These are phyloP conservation scores for Athalia rosae DNA, from an alignment of 2,888 invertebrate genomes.

Conservation along the genomic window DNA sequence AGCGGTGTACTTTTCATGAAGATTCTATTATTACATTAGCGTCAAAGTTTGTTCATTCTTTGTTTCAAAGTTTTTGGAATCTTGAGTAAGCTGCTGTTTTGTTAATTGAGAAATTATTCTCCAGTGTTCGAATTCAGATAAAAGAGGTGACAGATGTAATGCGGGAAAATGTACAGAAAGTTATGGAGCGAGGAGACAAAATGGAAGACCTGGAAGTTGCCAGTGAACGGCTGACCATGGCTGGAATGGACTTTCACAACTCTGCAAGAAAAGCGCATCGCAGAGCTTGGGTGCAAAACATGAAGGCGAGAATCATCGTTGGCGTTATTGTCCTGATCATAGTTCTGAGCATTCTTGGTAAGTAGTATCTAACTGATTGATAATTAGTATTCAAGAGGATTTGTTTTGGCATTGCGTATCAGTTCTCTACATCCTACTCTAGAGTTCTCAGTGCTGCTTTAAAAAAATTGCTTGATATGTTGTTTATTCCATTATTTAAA, in stretches of 20 bases:
- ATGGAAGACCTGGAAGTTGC: slow-evolving; percentile 70
- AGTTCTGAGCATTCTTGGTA: slow-evolving; percentile 68
- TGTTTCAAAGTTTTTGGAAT: no score
- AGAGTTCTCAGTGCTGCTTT: no score
- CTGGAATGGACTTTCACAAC: slow-evolving; percentile 68
- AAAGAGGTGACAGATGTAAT: slow-evolving; percentile 71
- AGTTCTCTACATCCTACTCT: not conserved
- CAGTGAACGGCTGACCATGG: slow-evolving; percentile 67
- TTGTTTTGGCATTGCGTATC: not conserved
- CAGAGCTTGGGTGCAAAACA: slow-evolving; percentile 68
- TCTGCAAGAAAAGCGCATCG: slow-evolving; percentile 67
- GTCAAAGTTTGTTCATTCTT: no score
- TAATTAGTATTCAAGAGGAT: no score
- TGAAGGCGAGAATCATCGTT: slow-evolving; percentile 64
- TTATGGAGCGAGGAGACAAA: slow-evolving; percentile 71
- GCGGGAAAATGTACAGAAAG: slow-evolving; percentile 71
- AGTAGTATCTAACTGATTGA: slow-evolving; percentile 43
- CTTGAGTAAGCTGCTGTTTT: no score
- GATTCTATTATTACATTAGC: no score
- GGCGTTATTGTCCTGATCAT: slow-evolving; percentile 60
- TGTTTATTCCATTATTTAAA: no score
- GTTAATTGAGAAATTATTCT: slow-evolving; percentile 16
- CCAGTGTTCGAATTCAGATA: slow-evolving; percentile 69
- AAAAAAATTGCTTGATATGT: no score
- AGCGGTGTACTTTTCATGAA: no score